These are phyloP conservation scores for Loxodonta africana DNA, from an alignment of 2,113 vertebrate species.

Conservation along the genomic window DNA sequence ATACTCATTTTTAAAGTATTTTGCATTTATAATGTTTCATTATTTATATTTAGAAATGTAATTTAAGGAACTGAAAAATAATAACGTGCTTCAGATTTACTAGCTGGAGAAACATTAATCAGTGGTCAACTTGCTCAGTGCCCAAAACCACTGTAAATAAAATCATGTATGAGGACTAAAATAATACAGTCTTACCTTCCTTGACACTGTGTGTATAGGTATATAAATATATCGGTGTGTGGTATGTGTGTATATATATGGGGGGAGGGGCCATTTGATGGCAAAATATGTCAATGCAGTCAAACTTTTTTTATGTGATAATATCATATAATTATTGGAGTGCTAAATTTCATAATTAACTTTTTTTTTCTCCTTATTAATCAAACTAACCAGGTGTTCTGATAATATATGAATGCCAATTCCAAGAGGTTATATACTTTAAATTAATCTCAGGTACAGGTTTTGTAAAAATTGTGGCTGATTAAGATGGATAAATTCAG, in stretches of 20 bases:
- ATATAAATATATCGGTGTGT: neutral
- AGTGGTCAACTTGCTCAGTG: neutral
- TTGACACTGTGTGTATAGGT: neutral
- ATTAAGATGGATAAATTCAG: neutral
- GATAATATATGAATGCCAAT: neutral
- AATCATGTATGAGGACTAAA: neutral
- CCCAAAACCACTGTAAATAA: neutral
- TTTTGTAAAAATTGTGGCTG: neutral
- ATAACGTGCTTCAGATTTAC: neutral
- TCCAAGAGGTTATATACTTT: neutral
- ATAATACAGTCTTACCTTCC: neutral
- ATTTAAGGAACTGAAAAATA: neutral
- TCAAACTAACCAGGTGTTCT: neutral
- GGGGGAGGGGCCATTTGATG: neutral
- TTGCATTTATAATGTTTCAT: neutral
- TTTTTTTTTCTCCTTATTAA: neutral
- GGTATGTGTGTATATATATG: neutral
- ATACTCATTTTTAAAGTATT: neutral
- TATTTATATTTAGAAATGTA: neutral
- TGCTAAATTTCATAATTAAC: neutral
- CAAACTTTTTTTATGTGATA: neutral
- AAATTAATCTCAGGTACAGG: neutral
- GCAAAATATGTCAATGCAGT: neutral
- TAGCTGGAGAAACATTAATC: neutral
- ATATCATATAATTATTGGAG: neutral